Base-by-base conservation (phyloP, 2,888 invertebrate species). In the Anthrax anthrax region DNA sequence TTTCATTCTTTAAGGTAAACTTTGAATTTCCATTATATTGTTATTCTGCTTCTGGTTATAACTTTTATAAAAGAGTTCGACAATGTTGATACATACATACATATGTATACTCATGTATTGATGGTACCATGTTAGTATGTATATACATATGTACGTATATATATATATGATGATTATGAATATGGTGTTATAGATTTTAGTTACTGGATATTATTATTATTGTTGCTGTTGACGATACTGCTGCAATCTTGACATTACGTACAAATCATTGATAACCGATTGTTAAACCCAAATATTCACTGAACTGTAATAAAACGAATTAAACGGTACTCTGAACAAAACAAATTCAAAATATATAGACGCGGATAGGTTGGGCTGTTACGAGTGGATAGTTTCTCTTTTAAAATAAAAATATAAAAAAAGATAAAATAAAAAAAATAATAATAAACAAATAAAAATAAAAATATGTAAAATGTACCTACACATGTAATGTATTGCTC, bases 261-360 rank as follows among this genome's bases (percentile, higher is more conserved):
- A 57, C 59, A 59, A 59, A 59, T 59, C 60, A 60, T 60, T 59
- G 60, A 58, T 59, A 60, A 58, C 58, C 59, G 59, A 59, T 59
- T 60, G 60, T 60, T 59, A 58, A 59, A 60, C 60, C 60, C 60
- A 61, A 60, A 61, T 60, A 62, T 57, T 59, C 61, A 62, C 53
- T 61, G 61, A 62, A 60, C 62, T 61, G 62, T 60, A 57, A 60
- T 58, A 60, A 58, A 62, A 62, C 57, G 59, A 59, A 60, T 62
- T 62, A 62, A 61, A 60, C 57, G 58, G 55, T 54, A 54, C 55
- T 53, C 48, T 58, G 56, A 54, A 55, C 54, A 50, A 46, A 36
- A 42, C 41, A 39, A 46, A 42, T 46, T 27, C 29, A 37, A 40
- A n/a, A n/a, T n/a, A 40, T 37, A 44, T 32, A 42, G 39, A 45